Evolutionary conservation across 2,797 vertebrate genomes (phyloP), one percentile per base, ranked within the genome.

Genomic region (Xiphophorus birchmanni): DNA sequence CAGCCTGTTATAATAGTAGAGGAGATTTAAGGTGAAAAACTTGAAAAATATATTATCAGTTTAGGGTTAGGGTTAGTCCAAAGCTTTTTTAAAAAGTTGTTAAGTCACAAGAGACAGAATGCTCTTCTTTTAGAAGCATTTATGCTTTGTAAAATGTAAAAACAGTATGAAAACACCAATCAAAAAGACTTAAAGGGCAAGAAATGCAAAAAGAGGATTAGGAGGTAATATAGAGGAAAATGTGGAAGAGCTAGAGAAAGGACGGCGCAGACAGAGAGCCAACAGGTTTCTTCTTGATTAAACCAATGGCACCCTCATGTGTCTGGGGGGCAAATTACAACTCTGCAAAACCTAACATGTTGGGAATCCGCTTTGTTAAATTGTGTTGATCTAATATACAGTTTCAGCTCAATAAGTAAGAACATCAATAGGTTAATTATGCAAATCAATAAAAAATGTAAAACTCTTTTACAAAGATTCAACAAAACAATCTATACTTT

Each of bases 241-340:
- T 10, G 7, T 32, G 29, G 6, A 74, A 72, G 40, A 58, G 32
- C 40, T 26, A 72, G 23, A 77, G 67, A 65, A 72, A 79, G 29
- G 0, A n/a, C 77, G 35, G 42, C n/a, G 40, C 54, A 67, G 18
- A 42, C 65, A 42, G 37, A 42, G 45, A 29, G 11, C 80, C 5
- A 0, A 12, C 58, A 45, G 45, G 69, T 29, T 29, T 73, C n/a
- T 73, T 73, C n/a, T 47, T 73, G 78, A 72, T 52, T 17, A 81
- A 84, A 63, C 52, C 60, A 83, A 74, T 83, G 84, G 81, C 89
- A 35, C 91, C 91, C 84, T 84, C 93, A 6, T 73, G 90, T 94
- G 95, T 65, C 11, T 2, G 29, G n/a, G 9, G 8, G 15, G 67
- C 79, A 63, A 82, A 87, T 83, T 86, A 80, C 90, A 86, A 13